Evolutionary conservation across 2,888 invertebrate genomes (phyloP), one percentile per base, ranked within the genome.

Genomic region (Calameuta pallipes): DNA sequence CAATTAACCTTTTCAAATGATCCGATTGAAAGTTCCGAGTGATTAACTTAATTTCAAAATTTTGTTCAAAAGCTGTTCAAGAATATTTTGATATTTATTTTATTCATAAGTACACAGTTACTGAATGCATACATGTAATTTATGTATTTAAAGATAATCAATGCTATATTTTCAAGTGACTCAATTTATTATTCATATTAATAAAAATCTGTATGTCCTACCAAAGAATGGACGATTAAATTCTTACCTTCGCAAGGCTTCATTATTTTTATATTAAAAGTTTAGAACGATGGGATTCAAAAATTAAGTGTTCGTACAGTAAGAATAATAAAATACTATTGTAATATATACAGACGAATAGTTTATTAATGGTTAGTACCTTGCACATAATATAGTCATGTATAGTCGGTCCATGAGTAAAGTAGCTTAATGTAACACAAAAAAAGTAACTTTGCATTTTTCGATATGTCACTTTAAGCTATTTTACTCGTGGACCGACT

Each of bases 321-420:
- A 6, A 23, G 0, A 56, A 56, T 56, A 15, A 56, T 56, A 23
- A 56, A 56, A 2, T 56, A 56, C 56, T 56, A 15, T 23, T 15
- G 56, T 15, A 79, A 78, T 86, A 86, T 84, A 85, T 87, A 88
- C 86, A 86, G 87, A 88, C 85, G 88, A 86, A 83, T 86, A 86
- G 82, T 88, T 87, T 87, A 86, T 87, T 87, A 83, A 86, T 85
- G 84, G 85, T 85, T 86, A 84, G 83, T 85, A 88, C 82, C 83
- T 84, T 83, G 80, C 69, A 77, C 81, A 83, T 84, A 83, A 82
- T 88, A 88, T 86, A 87, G 11, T 80, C 84, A 84, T 82, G 86
- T 83, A 84, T 86, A 84, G 86, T 87, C 86, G 85, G 85, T 15
- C 37, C 13, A 15, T 37, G 37, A 37, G 13, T 15, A 37, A 37